A percentile compares a stretch with the other conserved stretches of the same genome.
These are phyloP conservation scores for Schizothorax lantsangensis DNA, from an alignment of 2,797 vertebrate genomes.

Conservation along the genomic window DNA sequence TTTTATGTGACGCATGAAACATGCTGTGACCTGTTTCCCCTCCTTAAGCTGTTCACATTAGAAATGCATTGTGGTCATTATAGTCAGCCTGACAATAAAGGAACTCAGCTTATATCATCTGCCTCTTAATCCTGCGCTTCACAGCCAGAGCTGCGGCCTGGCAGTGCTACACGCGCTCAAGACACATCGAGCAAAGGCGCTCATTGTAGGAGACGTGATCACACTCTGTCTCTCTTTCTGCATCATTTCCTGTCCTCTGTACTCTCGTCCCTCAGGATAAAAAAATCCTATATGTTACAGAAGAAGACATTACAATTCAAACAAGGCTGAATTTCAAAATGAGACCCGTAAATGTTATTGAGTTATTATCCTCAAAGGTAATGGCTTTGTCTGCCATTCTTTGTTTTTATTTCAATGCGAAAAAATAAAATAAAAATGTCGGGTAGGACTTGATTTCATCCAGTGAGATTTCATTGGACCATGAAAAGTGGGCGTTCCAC, in stretches of 20 bases:
- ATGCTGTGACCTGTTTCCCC: neutral
- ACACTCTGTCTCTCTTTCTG: slow-evolving; percentile 14
- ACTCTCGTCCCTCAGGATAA: slow-evolving; percentile 52
- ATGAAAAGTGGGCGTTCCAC: slow-evolving; percentile 11
- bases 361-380: slow-evolving; percentile 78
- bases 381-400: neutral
- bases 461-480: slow-evolving; percentile 24
- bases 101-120: slow-evolving; percentile 1
- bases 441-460: slow-evolving; percentile 55
- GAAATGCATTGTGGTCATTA: slow-evolving; percentile 22
- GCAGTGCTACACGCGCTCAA: neutral
- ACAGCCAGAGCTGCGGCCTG: slow-evolving; percentile 6
- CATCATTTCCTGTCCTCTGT: slow-evolving; percentile 32
- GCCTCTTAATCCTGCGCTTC: slow-evolving; percentile 16
- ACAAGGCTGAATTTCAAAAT: slow-evolving; percentile 85
- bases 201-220: slow-evolving; percentile 26
- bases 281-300: slow-evolving; percentile 83
- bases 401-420: slow-evolving; percentile 24
- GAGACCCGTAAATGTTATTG: slow-evolving; percentile 85
- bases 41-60: neutral
- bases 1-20: neutral
- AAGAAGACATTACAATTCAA: slow-evolving; percentile 83
- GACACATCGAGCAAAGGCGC: neutral
- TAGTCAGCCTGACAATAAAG: slow-evolving; percentile 13
- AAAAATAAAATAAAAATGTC: neutral